phyloP scores from a whole-genome alignment of 2,888 invertebrate species.

The Alcis repandata region DNA sequence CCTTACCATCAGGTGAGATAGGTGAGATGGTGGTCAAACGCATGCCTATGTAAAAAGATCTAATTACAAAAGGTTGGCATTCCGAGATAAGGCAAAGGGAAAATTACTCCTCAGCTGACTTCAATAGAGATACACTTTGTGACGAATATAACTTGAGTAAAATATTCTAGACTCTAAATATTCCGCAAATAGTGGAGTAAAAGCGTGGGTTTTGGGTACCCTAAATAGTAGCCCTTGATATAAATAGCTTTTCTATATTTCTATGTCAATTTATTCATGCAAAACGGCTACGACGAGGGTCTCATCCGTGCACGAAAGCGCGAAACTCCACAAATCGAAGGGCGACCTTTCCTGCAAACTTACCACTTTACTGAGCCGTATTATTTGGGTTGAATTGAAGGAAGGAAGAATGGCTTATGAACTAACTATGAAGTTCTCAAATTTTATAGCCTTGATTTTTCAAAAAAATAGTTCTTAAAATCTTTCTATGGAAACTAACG shows the following conservation, averaged over 20 bases:
- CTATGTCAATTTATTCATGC: conserved; percentile 32
- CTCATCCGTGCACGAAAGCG: conserved; percentile 28
- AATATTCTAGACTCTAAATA: conserved; percentile 5
- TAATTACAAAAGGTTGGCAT: too few species aligned
- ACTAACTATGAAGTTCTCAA: not conserved
- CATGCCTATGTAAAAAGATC: too few species aligned
- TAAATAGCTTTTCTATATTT: conserved; percentile 33
- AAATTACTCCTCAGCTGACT: too few species aligned
- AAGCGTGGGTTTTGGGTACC: not conserved
- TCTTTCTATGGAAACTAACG: too few species aligned
- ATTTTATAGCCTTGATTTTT: too few species aligned
- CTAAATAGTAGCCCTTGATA: conserved; percentile 9
- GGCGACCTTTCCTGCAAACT: conserved; percentile 41
- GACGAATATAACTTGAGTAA: not conserved
- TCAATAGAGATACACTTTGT: too few species aligned
- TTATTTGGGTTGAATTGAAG: conserved; percentile 27
- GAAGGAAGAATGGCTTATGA: conserved; percentile 25
- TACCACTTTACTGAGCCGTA: conserved; percentile 37
- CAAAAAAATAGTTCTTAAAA: too few species aligned
- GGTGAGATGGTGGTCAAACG: too few species aligned
- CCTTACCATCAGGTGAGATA: too few species aligned
- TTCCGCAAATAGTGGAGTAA: too few species aligned
- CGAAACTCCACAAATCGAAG: conserved; percentile 43
- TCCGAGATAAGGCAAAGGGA: too few species aligned
- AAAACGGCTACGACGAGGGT: conserved; percentile 33